Percentiles rank a stretch among this genome's conserved stretches.
Evolutionary conservation across 2,797 vertebrate genomes (phyloP).

Genomic region (Sebastes oblongus): DNA sequence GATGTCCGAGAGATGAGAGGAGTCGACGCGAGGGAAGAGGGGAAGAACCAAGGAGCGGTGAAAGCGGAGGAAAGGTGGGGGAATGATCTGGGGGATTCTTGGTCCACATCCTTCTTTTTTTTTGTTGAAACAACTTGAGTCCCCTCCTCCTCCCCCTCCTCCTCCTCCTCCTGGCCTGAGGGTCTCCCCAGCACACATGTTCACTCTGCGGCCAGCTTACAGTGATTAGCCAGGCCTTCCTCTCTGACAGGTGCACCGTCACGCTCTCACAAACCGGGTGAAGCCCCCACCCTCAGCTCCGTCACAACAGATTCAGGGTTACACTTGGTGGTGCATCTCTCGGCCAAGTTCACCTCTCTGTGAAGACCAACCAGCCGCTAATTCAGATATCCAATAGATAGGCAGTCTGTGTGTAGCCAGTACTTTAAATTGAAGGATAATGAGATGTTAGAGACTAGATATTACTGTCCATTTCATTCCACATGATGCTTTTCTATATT

Average conservation of each 20-base stretch:
- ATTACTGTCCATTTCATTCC: slow-evolving; percentile 31
- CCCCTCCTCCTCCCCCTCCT: not conserved
- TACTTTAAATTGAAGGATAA: slow-evolving; percentile 2
- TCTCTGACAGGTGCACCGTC: slow-evolving; percentile 73
- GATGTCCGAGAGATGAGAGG: slow-evolving; percentile 37
- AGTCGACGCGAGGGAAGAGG: slow-evolving; percentile 35
- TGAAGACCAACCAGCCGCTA: slow-evolving; percentile 6
- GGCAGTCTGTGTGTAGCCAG: not conserved
- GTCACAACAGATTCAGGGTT: slow-evolving; percentile 20
- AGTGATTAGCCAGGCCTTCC: slow-evolving; percentile 68
- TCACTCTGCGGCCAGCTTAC: slow-evolving; percentile 50
- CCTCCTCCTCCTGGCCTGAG: slow-evolving; percentile 18
- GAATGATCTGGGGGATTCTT: slow-evolving; percentile 44
- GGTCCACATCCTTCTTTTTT: slow-evolving; percentile 31
- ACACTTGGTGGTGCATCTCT: slow-evolving; percentile 16
- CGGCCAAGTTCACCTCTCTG: slow-evolving; percentile 1
- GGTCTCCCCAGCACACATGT: slow-evolving; percentile 55
- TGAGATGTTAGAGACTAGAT: slow-evolving; percentile 12
- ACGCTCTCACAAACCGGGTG: slow-evolving; percentile 39
- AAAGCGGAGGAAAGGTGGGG: slow-evolving; percentile 24
- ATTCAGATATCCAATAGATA: not conserved
- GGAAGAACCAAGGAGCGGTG: slow-evolving; percentile 54
- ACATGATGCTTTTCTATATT: slow-evolving; percentile 45
- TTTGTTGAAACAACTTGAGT: slow-evolving; percentile 44
- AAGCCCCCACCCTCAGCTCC: not conserved